Conservation (phyloP, 2,113 vertebrate species). For the Burhinus oedicnemus region DNA sequence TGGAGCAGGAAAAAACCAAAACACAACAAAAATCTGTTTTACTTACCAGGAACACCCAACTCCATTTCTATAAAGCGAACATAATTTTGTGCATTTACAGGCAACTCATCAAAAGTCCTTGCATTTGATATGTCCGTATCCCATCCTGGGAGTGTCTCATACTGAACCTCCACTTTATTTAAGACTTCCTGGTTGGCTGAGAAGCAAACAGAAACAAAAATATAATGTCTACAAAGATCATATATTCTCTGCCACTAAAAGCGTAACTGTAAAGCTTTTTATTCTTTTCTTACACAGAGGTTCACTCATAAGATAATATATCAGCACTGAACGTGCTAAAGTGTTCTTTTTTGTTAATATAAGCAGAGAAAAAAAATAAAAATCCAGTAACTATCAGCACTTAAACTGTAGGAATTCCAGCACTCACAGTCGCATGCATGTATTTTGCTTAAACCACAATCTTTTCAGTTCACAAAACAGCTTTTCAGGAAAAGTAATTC, state of each 20-base stretch:
- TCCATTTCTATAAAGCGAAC: conserved; percentile 90
- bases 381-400: background rate
- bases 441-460: background rate
- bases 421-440: background rate
- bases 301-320: background rate
- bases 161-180: conserved; percentile 93
- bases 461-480: background rate
- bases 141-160: conserved; percentile 94
- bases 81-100: conserved; percentile 93
- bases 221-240: background rate
- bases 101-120: conserved; percentile 90
- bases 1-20: background rate
- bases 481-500: background rate
- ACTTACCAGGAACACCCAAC: conserved; percentile 90
- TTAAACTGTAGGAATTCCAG: background rate
- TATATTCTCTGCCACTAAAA: background rate
- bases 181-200: conserved; percentile 97
- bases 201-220: conserved; percentile 39
- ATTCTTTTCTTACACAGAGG: background rate
- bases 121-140: conserved; percentile 88
- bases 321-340: background rate
- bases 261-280: background rate
- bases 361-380: background rate
- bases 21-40: background rate
- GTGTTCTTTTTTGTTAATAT: background rate